These are phyloP conservation scores for Cylindroiulus punctatus DNA, from an alignment of 2,888 invertebrate genomes.

Conservation along the genomic window DNA sequence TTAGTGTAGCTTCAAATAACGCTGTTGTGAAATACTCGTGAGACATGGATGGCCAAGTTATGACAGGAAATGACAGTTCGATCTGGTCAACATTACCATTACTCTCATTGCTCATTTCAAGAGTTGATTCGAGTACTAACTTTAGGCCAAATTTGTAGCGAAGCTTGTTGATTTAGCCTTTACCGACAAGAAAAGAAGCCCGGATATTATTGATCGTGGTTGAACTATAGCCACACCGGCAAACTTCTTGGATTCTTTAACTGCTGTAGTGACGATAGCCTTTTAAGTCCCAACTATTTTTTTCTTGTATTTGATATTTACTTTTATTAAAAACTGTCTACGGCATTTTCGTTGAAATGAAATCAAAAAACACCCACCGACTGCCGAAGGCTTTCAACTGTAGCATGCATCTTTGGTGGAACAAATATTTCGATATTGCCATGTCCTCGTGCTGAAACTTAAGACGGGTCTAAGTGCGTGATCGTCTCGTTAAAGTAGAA, in stretches of 20 bases:
- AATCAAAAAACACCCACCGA: background rate
- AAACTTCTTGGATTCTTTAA: background rate
- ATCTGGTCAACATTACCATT: background rate
- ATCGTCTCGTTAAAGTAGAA: conserved; percentile 16
- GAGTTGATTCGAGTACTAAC: background rate
- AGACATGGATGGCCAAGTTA: background rate
- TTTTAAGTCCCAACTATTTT: background rate
- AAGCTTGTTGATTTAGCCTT: background rate
- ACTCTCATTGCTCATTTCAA: background rate
- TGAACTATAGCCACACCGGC: background rate
- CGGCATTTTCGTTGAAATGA: background rate
- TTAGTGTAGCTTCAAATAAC: background rate
- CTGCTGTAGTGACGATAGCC: background rate
- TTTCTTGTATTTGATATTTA: background rate
- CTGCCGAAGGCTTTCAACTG: background rate
- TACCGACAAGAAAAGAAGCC: background rate
- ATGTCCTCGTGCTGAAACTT: background rate
- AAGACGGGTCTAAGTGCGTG: background rate
- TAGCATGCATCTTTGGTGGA: background rate
- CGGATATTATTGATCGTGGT: background rate
- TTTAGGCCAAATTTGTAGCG: background rate
- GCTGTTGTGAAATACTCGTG: background rate
- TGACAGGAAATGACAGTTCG: background rate
- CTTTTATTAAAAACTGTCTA: background rate
- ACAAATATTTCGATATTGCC: conserved; percentile 28